phyloP scores from a whole-genome alignment of 2,797 vertebrate genomes.

The Oryzias dopingdopingensis region DNA sequence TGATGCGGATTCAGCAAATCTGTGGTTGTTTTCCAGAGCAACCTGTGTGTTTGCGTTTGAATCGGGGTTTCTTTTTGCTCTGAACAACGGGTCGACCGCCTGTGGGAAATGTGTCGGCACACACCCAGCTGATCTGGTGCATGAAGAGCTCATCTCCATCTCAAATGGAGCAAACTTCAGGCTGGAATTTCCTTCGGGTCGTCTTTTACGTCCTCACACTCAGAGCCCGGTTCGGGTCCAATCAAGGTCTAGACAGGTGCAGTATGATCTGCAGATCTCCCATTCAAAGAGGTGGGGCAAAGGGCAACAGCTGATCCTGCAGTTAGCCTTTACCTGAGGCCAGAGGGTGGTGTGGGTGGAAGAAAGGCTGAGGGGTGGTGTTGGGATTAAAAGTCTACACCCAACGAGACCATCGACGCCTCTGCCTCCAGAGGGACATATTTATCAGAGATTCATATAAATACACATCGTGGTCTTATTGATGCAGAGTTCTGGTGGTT shows the following conservation, averaged over 20 bases:
- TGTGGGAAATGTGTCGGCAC: constrained; percentile 1
- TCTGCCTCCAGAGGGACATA: no score
- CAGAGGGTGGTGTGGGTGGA: constrained; percentile 26
- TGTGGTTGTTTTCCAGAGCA: constrained; percentile 5
- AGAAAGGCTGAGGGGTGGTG: constrained; percentile 38
- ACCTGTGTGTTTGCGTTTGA: background rate
- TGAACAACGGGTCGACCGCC: background rate
- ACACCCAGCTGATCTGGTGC: background rate
- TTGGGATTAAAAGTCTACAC: constrained; percentile 40
- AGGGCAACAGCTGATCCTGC: constrained; percentile 40
- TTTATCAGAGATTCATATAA: no score
- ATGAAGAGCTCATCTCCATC: constrained; percentile 20
- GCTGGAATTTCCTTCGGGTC: constrained; percentile 31
- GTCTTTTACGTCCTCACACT: constrained; percentile 41
- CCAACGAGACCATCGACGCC: constrained; percentile 14
- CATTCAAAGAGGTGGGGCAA: constrained; percentile 43
- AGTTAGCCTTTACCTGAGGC: constrained; percentile 52
- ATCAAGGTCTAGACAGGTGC: constrained; percentile 24
- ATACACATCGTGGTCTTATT: no score
- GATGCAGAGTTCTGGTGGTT: no score
- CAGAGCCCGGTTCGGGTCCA: constrained; percentile 21
- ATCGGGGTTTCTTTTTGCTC: background rate
- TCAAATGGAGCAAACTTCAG: constrained; percentile 23
- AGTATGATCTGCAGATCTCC: constrained; percentile 27
- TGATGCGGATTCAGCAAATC: constrained; percentile 9